These are phyloP conservation scores for Rhadina sibilatrix DNA, from an alignment of 2,113 vertebrate genomes.

Conservation along the genomic window DNA sequence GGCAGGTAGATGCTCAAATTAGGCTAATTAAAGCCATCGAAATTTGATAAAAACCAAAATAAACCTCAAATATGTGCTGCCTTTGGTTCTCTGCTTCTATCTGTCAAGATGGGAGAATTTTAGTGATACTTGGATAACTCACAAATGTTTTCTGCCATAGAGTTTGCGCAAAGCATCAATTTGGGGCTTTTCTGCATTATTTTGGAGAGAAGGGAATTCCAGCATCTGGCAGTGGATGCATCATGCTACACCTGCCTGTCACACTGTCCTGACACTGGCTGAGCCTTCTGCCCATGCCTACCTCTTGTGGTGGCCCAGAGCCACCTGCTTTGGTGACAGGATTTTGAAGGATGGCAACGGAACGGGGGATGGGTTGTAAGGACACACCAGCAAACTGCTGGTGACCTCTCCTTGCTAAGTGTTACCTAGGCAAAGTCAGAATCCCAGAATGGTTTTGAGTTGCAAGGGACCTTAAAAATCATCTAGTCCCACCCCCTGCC, in stretches of 20 bases:
- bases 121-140: neutral
- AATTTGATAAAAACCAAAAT: neutral
- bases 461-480: neutral
- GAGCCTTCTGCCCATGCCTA: neutral
- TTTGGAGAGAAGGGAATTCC: neutral
- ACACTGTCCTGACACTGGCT: fast-evolving
- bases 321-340: neutral
- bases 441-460: neutral
- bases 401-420: neutral
- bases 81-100: neutral
- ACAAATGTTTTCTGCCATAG: neutral
- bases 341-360: neutral
- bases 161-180: neutral
- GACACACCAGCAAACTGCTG: neutral
- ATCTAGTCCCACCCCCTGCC: neutral
- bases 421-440: neutral
- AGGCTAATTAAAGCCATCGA: neutral
- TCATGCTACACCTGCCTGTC: fast-evolving
- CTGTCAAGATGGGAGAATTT: neutral
- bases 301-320: neutral
- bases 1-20: neutral
- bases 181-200: neutral
- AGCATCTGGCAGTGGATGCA: neutral
- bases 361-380: fast-evolving
- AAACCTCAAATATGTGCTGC: neutral